A percentile compares a stretch with the other conserved stretches of the same genome.
These are phyloP conservation scores for Mythimna ferrago DNA, from an alignment of 2,888 invertebrate species.

Conservation along the genomic window DNA sequence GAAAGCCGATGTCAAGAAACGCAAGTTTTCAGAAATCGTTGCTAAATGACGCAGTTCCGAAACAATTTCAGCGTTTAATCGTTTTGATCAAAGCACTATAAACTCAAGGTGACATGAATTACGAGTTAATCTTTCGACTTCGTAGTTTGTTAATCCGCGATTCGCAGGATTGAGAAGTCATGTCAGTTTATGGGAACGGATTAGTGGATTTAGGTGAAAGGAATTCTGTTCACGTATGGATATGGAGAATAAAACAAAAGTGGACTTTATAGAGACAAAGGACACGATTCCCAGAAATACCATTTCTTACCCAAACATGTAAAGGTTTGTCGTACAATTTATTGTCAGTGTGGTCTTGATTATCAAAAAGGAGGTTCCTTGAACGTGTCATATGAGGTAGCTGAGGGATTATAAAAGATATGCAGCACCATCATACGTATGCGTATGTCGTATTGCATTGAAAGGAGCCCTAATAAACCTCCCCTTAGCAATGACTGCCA, in stretches of 20 bases:
- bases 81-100: slow-evolving; percentile 24
- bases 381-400: slow-evolving; percentile 6
- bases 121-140: slow-evolving; percentile 34
- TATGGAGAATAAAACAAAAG: slow-evolving; percentile 9
- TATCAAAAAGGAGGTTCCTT: slow-evolving; percentile 26
- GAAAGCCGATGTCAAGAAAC: neutral
- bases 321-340: slow-evolving; percentile 34
- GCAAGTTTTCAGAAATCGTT: slow-evolving; percentile 3
- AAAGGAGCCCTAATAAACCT: slow-evolving; percentile 38
- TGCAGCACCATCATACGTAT: slow-evolving; percentile 13
- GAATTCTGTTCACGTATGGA: slow-evolving; percentile 36
- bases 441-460: slow-evolving; percentile 11
- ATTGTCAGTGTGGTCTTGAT: slow-evolving; percentile 27
- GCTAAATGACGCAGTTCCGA: neutral
- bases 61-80: slow-evolving; percentile 14
- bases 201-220: slow-evolving; percentile 26
- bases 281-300: slow-evolving; percentile 36
- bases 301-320: slow-evolving; percentile 35
- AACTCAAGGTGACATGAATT: slow-evolving; percentile 37
- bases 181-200: slow-evolving; percentile 10
- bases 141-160: slow-evolving; percentile 10
- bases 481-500: slow-evolving; percentile 22
- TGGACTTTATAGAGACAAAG: slow-evolving; percentile 16
- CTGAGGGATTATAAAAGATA: slow-evolving; percentile 28
- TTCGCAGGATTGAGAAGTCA: slow-evolving; percentile 14